These are phyloP conservation scores for Allygus modestus DNA, from an alignment of 2,888 invertebrate genomes.

Conservation along the genomic window DNA sequence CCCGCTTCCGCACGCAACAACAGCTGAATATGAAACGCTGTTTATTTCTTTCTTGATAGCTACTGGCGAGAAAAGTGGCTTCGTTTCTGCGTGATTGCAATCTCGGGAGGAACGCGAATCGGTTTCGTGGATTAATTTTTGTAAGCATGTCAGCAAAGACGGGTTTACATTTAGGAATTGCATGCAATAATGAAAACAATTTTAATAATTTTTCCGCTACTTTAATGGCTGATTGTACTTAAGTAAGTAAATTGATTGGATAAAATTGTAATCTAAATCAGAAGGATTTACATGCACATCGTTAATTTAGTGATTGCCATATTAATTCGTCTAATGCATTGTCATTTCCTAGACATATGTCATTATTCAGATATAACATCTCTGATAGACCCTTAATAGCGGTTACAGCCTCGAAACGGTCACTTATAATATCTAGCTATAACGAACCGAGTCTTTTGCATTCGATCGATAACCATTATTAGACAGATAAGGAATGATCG, in stretches of 20 bases:
- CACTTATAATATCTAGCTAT: slow-evolving; percentile 3
- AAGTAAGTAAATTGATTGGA: too few relatives aligned
- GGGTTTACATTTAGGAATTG: too few relatives aligned
- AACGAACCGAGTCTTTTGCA: slow-evolving; percentile 26
- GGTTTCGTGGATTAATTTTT: background rate
- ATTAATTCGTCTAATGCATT: background rate
- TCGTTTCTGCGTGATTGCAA: background rate
- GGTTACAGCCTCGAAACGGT: background rate
- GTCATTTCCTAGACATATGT: slow-evolving; percentile 24
- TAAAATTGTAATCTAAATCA: too few relatives aligned
- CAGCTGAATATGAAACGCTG: slow-evolving; percentile 35
- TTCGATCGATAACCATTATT: slow-evolving; percentile 47
- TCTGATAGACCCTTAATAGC: background rate
- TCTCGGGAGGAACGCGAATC: background rate
- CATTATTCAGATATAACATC: background rate
- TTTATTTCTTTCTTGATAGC: slow-evolving; percentile 9
- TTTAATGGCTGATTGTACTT: too few relatives aligned
- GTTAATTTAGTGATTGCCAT: too few relatives aligned
- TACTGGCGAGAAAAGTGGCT: slow-evolving; percentile 16
- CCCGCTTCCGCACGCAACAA: slow-evolving; percentile 33
- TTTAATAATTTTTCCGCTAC: too few relatives aligned
- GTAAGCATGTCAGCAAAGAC: too few relatives aligned
- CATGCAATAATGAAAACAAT: too few relatives aligned
- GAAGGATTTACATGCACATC: too few relatives aligned
- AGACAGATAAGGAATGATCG: slow-evolving; percentile 44